Evolutionary conservation across 2,113 vertebrate genomes (phyloP).

Genomic region (Acanthisitta chloris): DNA sequence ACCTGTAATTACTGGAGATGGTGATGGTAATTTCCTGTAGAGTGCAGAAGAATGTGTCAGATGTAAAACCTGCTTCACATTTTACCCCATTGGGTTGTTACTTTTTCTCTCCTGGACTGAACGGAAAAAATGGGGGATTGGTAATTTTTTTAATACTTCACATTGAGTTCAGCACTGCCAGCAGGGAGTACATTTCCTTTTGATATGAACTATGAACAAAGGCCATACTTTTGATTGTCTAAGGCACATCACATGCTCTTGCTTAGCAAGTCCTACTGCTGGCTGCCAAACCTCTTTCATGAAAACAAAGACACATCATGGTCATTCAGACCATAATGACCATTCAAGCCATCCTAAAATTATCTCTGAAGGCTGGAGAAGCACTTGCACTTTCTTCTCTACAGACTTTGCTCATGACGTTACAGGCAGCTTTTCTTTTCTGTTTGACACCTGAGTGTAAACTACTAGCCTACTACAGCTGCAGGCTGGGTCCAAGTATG

Average conservation of each 20-base stretch:
- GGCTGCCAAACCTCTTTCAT: background rate
- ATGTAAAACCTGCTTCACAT: background rate
- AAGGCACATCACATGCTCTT: background rate
- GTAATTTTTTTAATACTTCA: background rate
- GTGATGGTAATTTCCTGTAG: background rate
- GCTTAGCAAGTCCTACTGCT: background rate
- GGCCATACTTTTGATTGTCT: background rate
- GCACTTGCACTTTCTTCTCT: background rate
- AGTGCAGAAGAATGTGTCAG: background rate
- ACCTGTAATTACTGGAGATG: background rate
- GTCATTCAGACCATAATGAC: background rate
- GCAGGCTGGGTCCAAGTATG: background rate
- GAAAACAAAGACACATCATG: background rate
- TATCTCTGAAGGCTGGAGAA: background rate
- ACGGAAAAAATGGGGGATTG: background rate
- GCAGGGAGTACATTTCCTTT: background rate
- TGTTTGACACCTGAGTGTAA: background rate
- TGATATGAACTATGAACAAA: background rate
- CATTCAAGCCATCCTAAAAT: background rate
- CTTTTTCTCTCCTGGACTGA: background rate
- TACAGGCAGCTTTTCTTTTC: background rate
- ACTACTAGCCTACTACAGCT: background rate
- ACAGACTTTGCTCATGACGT: background rate
- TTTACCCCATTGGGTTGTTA: background rate
- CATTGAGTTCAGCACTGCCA: background rate